Conservation (phyloP, 2,113 vertebrate genomes). For the Myrmophylax atrothorax region DNA sequence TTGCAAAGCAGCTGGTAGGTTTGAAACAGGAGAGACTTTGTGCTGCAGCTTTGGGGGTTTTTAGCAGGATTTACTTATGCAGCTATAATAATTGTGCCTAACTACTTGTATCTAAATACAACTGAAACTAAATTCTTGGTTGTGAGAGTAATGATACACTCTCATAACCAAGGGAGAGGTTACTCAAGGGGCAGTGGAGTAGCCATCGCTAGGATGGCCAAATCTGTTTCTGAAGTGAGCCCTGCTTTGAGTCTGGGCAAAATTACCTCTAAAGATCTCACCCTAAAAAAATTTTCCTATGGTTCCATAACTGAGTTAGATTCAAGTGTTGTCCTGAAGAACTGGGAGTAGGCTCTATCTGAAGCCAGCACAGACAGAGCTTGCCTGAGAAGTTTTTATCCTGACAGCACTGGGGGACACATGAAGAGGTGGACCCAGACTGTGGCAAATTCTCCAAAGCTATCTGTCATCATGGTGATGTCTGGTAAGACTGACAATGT, state of each 20-base stretch:
- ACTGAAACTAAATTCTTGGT: not conserved
- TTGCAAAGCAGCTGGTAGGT: not conserved
- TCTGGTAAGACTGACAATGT: not conserved
- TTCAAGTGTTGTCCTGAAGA: not conserved
- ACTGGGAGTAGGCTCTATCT: not conserved
- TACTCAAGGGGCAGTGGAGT: not conserved
- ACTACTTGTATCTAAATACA: not conserved
- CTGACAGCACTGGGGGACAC: fast-evolving
- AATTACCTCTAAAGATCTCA: not conserved
- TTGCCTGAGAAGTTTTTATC: not conserved
- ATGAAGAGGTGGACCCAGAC: not conserved
- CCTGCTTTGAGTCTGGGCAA: not conserved
- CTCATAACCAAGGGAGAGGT: not conserved
- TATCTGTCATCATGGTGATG: not conserved
- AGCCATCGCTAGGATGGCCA: not conserved
- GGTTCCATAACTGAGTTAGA: not conserved
- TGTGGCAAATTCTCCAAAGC: not conserved
- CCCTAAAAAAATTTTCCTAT: not conserved
- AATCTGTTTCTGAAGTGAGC: not conserved
- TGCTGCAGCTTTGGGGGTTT: not conserved
- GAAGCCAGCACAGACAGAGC: not conserved
- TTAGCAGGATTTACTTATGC: not conserved
- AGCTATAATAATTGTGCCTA: not conserved
- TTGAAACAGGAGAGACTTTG: not conserved
- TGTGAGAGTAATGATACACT: not conserved